Base-by-base conservation (phyloP, 1,140 invertebrate species). In the Rhynchophorus ferrugineus region DNA sequence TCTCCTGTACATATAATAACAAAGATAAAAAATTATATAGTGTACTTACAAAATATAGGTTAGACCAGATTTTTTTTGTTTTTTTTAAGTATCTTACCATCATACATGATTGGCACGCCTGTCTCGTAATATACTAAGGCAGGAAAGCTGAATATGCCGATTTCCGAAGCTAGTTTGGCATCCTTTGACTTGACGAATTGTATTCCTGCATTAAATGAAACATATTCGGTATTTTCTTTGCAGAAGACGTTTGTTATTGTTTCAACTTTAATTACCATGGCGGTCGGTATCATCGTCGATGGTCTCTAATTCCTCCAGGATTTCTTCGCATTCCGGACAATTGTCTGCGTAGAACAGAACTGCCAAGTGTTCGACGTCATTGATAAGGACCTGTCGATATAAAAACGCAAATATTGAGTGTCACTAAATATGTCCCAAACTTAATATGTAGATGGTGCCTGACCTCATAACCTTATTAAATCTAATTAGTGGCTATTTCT, bases 161-260 rank as follows among this genome's bases (percentile, higher is more conserved):
- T 85, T 73, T 91, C 88, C 33, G 91, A 87, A 3, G 91, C 91
- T 38, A 92, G 70, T 70, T 89, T 88, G 16, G 85, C 79, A 72
- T 95, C 91, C 64, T 88, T 91, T 1, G 89, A 91, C 67, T 95
- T 95, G 5, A 95, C 91, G 71, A 96, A 93, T 70, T 95, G 89
- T 22, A 68, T 68, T 11, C 45, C 52, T 53, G 13, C 8, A 6
- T 29, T 29, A 17, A 37, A 38, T 37, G 11, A 44, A 45, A 45
- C 38, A 43, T 7, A 36, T 13, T 34, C 13, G 18, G n/a, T n/a
- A n/a, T n/a, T 34, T 29, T 44, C 8, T 2, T 36, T 37, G 3
- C 19, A 43, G 9, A 9, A 43, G 22, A 43, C 8, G 21, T 43
- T 19, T 43, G 17, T 19, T 19, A 11, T 21, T 17, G 9, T 11